Percentiles rank a stretch among this genome's conserved stretches.
Conservation (phyloP, 2,888 invertebrate species). For the Eupithecia tripunctaria region DNA sequence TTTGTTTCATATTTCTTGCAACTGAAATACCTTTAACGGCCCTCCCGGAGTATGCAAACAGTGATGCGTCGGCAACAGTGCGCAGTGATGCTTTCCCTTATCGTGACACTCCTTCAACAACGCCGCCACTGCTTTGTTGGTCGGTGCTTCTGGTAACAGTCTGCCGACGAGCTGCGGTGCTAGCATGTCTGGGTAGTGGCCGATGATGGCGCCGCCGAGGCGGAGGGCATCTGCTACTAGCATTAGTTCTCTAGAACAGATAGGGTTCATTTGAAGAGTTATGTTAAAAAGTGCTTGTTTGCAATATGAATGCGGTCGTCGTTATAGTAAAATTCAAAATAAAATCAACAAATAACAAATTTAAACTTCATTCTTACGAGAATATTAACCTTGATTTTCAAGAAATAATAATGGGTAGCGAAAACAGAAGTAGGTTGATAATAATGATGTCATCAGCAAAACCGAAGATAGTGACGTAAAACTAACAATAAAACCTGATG, state of each 20-base stretch:
- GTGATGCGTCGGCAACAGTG: conserved; percentile 96
- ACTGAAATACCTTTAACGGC: conserved; percentile 90
- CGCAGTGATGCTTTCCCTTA: conserved; percentile 94
- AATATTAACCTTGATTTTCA: no score
- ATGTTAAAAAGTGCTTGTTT: no score
- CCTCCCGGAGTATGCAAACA: conserved; percentile 99
- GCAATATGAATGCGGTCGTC: no score
- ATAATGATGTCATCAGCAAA: background rate
- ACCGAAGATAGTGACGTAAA: background rate
- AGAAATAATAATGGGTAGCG: background rate
- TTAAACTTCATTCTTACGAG: background rate
- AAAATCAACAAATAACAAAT: no score
- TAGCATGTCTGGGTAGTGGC: conserved; percentile 96
- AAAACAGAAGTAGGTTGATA: background rate
- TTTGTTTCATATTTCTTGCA: background rate
- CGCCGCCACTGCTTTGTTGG: conserved; percentile 91
- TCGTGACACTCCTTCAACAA: conserved; percentile 95
- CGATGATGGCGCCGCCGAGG: conserved; percentile 96
- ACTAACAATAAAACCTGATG: background rate
- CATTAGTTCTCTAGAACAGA: conserved; percentile 89
- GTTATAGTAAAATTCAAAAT: no score
- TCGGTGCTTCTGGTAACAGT: conserved; percentile 91
- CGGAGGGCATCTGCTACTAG: conserved; percentile 96
- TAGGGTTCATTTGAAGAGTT: background rate
- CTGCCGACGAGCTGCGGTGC: conserved; percentile 97